phyloP scores from a whole-genome alignment of 2,888 invertebrate genomes.

The Nycteola revayana region DNA sequence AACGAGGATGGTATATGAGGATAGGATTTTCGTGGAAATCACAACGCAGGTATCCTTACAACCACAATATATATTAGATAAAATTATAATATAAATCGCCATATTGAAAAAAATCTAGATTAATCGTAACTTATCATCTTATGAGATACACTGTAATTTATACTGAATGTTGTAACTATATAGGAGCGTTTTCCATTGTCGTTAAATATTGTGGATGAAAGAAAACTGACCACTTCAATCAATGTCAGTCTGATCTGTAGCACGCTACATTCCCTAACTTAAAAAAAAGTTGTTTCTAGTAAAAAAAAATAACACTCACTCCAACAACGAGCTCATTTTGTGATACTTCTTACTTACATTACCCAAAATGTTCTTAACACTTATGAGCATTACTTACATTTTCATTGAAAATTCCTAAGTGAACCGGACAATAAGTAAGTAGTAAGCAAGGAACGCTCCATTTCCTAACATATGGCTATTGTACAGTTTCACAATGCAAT shows the following conservation, averaged over 20 bases:
- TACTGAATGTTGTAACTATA: conserved; percentile 73
- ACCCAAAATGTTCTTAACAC: conserved; percentile 78
- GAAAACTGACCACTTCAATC: conserved; percentile 75
- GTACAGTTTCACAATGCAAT: conserved; percentile 77
- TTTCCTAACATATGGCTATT: conserved; percentile 78
- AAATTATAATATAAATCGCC: conserved; percentile 84
- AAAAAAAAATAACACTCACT: conserved; percentile 78
- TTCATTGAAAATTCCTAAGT: conserved; percentile 68
- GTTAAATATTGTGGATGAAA: conserved; percentile 81
- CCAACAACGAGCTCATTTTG: conserved; percentile 75
- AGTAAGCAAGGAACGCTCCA: conserved; percentile 75
- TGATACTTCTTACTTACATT: conserved; percentile 75
- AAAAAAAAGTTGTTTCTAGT: conserved; percentile 68
- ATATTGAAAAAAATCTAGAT: conserved; percentile 83
- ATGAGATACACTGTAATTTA: conserved; percentile 82
- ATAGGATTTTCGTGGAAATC: conserved; percentile 74
- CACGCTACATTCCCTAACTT: conserved; percentile 77
- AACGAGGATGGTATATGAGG: conserved; percentile 59
- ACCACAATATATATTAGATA: conserved; percentile 88
- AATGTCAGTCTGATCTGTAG: conserved; percentile 74
- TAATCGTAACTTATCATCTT: conserved; percentile 80
- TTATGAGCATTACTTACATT: conserved; percentile 74
- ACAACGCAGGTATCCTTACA: conserved; percentile 84
- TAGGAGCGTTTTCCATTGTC: conserved; percentile 69
- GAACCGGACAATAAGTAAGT: conserved; percentile 57